Evolutionary conservation across 2,113 vertebrate genomes (phyloP).

Genomic region (Hemichromis elongatus): DNA sequence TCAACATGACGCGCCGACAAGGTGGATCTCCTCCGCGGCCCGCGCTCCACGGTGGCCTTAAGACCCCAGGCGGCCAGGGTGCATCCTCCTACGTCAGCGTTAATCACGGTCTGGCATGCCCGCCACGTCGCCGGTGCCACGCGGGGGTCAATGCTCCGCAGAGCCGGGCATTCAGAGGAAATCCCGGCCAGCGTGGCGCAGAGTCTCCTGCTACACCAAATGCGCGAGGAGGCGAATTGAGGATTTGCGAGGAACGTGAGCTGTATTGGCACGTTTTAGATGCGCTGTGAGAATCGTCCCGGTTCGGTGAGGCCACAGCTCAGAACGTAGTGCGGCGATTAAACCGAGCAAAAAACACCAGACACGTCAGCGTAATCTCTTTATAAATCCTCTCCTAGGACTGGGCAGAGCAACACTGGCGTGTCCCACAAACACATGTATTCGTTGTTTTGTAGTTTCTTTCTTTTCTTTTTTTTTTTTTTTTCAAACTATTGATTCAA

Average conservation of each 20-base stretch:
- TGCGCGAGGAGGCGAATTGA: background rate
- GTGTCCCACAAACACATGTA: background rate
- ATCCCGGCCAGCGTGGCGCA: background rate
- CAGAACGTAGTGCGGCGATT: background rate
- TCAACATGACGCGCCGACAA: constrained; percentile 19
- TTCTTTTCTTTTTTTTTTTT: background rate
- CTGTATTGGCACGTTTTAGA: constrained; percentile 20
- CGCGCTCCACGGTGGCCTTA: background rate
- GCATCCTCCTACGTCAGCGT: constrained; percentile 5
- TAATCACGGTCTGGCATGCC: constrained; percentile 24
- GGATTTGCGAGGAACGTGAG: constrained; percentile 5
- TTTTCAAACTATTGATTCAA: background rate
- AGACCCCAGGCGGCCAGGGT: background rate
- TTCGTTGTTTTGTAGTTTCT: background rate
- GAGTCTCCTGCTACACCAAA: background rate
- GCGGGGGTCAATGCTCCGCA: background rate
- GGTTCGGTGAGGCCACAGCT: background rate
- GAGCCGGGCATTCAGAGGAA: background rate
- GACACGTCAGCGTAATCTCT: background rate
- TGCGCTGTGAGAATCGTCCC: constrained; percentile 20
- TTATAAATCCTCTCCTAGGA: background rate
- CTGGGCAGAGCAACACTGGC: background rate
- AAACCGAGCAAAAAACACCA: constrained; percentile 1
- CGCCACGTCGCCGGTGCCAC: background rate
- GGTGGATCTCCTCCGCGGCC: constrained; percentile 25